Base-by-base conservation (phyloP, 53 echinoderm and acorn worm genomes). In the Hippasteria phrygiana region DNA sequence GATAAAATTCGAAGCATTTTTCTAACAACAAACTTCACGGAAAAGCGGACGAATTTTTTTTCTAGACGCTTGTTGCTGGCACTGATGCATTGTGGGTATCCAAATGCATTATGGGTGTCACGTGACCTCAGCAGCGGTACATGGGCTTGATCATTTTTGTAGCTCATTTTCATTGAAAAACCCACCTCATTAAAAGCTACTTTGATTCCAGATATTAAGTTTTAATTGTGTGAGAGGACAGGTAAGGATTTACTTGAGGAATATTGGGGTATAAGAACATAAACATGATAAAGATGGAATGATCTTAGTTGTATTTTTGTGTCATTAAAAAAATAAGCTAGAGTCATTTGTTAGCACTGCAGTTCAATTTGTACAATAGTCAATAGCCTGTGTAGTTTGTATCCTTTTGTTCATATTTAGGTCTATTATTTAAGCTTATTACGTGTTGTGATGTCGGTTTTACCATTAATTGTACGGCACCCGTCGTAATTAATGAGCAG, bases 51-150 rank as follows among this genome's bases (percentile, higher is more conserved):
- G 78, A 78, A 71, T 33, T 16, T 33, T 33, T 38, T 42, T 0
- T 39, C 43, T 45, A 29, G 46, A 2, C 20, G 11, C 27, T 75
- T 27, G 56, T 0, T 0, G 39, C 13, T 13, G n/a, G 2, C 41
- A 38, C 1, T 50, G 0, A 65, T 6, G 81, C 64, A 33, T 81
- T 63, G 38, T 81, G 81, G 81, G 81, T 64, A 81, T 43, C 81
- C 63, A 65, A 81, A 28, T 81, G 81, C 81, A 81, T 81, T 81
- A 56, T 81, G 81, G 81, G 81, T 64, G 65, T 81, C 81, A 81
- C 81, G 81, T 81, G 81, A 81, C 40, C 36, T 2, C 47, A 43
- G 22, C 14, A 32, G 13, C 13, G 37, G 36, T 17, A 13, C 16
- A 0, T 31, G 34, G 36, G 18, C 20, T 56, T 56, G 11, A 4